Evolutionary conservation across 2,797 vertebrate species (phyloP).

Genomic region (Coreius guichenoti): DNA sequence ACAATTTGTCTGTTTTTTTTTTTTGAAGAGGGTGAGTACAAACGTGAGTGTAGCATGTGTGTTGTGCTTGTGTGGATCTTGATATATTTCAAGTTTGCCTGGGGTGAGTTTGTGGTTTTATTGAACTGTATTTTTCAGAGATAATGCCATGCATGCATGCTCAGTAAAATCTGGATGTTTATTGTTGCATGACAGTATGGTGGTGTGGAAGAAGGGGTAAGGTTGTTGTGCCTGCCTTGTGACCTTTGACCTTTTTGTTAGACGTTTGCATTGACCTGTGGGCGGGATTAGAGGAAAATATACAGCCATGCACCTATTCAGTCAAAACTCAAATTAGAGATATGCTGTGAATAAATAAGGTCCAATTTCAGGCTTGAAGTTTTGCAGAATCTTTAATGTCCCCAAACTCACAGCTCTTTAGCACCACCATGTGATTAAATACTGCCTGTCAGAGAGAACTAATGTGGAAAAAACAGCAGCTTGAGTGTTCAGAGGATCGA

Average conservation of each 20-base stretch:
- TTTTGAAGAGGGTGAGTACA: slow-evolving; percentile 49
- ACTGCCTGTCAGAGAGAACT: background rate
- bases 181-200: slow-evolving; percentile 72
- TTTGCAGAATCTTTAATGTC: background rate
- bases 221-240: slow-evolving; percentile 61
- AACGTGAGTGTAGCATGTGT: slow-evolving; percentile 29
- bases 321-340: slow-evolving; percentile 49
- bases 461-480: slow-evolving; percentile 1
- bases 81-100: background rate
- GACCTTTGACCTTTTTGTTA: slow-evolving; percentile 54
- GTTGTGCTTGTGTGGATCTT: slow-evolving; percentile 17
- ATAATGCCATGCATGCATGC: slow-evolving; percentile 73
- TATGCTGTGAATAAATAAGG: background rate
- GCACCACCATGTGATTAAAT: slow-evolving; percentile 28
- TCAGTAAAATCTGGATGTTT: slow-evolving; percentile 61
- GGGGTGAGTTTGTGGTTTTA: background rate
- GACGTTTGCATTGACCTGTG: slow-evolving; percentile 50
- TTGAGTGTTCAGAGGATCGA: background rate
- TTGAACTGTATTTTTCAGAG: slow-evolving; percentile 6
- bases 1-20: background rate
- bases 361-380: background rate
- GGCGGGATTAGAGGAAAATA: background rate
- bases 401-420: background rate
- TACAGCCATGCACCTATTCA: slow-evolving; percentile 61
- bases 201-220: slow-evolving; percentile 67